Conservation (phyloP, 2,113 vertebrate genomes). For the Odontesthes bonariensis region DNA sequence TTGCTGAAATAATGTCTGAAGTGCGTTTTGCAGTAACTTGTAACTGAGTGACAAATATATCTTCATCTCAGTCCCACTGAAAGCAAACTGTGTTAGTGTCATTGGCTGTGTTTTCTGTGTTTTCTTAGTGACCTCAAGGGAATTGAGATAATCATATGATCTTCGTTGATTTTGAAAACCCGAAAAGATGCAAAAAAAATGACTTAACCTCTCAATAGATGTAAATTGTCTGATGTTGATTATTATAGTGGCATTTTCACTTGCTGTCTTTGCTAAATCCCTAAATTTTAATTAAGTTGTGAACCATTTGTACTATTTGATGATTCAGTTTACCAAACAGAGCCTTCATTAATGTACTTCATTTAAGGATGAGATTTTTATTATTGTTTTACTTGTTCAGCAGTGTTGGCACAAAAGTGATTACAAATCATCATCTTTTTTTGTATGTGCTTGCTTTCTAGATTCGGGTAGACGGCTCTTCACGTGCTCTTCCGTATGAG, state of each 20-base stretch:
- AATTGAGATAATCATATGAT: too few species aligned
- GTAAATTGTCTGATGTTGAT: too few species aligned
- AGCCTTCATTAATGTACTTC: too few species aligned
- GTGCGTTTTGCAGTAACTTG: not conserved
- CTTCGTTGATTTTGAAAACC: not conserved
- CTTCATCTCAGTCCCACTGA: not conserved
- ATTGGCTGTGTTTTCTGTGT: too few species aligned
- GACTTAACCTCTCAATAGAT: too few species aligned
- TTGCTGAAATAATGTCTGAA: not conserved
- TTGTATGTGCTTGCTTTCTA: constrained; percentile 58
- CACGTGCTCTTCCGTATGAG: constrained; percentile 91
- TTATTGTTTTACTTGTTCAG: not conserved
- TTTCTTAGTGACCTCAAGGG: not conserved
- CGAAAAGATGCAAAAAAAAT: too few species aligned
- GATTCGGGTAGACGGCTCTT: constrained; percentile 94
- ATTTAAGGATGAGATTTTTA: not conserved
- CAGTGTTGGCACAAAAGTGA: not conserved
- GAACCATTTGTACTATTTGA: too few species aligned
- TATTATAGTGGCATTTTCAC: too few species aligned
- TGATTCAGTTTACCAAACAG: too few species aligned
- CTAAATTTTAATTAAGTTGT: too few species aligned
- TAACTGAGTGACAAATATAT: not conserved
- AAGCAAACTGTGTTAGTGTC: too few species aligned
- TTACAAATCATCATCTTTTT: not conserved
- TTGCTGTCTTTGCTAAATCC: too few species aligned